These are phyloP conservation scores for Antheraea assamensis DNA, from an alignment of 2,888 invertebrate species.

Conservation along the genomic window DNA sequence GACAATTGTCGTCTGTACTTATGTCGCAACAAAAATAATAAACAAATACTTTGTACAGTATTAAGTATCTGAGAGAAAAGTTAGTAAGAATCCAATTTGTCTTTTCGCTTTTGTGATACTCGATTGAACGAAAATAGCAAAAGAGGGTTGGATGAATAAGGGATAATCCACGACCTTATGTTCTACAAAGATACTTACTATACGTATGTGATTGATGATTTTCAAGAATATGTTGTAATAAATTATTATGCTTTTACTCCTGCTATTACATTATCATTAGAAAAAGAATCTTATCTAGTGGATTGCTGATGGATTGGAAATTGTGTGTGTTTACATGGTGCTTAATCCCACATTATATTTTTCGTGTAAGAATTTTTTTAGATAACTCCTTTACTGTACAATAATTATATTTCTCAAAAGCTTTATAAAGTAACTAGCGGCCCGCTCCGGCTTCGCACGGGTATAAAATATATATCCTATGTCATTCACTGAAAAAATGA, in stretches of 20 bases:
- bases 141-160: conserved; percentile 15
- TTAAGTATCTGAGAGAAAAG: conserved; percentile 2
- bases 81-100: conserved; percentile 15
- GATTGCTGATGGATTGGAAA: background rate
- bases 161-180: conserved; percentile 19
- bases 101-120: conserved; percentile 17
- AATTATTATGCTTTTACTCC: background rate
- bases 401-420: background rate
- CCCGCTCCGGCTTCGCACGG: too few relatives aligned
- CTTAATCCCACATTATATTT: background rate
- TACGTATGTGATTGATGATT: conserved; percentile 13
- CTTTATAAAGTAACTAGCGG: too few relatives aligned
- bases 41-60: background rate
- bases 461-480: too few relatives aligned
- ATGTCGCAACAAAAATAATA: background rate
- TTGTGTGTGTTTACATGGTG: background rate
- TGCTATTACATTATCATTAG: conserved; percentile 5
- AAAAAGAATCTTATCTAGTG: background rate
- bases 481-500: too few relatives aligned
- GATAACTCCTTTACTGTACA: background rate
- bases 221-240: conserved; percentile 5
- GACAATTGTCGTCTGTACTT: background rate
- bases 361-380: background rate
- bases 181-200: conserved; percentile 17
- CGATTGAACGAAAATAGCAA: conserved; percentile 19